phyloP scores from a whole-genome alignment of 2,797 vertebrate genomes.

The Sphenodon punctatus region DNA sequence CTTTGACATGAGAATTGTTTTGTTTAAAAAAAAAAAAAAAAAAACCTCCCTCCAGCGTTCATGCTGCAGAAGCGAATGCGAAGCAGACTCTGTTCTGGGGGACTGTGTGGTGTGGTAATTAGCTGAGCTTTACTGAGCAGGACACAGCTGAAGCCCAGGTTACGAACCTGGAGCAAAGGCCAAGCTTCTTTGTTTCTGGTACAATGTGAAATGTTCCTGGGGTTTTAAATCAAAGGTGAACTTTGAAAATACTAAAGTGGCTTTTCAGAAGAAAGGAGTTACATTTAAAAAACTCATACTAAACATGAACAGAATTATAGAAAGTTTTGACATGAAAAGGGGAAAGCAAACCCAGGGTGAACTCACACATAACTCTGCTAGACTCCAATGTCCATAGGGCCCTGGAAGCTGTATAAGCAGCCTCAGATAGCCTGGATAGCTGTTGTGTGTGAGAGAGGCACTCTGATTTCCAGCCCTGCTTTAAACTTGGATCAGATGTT shows the following conservation, averaged over 20 bases:
- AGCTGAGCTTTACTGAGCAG: neutral
- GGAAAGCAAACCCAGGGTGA: too few relatives aligned
- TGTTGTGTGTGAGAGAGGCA: too few relatives aligned
- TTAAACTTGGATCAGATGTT: too few relatives aligned
- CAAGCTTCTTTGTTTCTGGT: too few relatives aligned
- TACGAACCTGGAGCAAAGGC: too few relatives aligned
- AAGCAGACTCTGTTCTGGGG: neutral
- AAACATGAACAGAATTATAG: neutral
- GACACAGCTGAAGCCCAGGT: accelerated
- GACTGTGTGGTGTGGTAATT: neutral
- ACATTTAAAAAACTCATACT: neutral
- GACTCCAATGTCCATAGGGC: too few relatives aligned
- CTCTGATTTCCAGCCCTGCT: too few relatives aligned
- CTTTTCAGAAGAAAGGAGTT: neutral
- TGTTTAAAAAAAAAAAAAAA: too few relatives aligned
- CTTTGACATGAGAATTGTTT: neutral
- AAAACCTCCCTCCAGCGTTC: neutral
- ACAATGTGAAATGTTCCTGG: neutral
- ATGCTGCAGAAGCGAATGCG: neutral
- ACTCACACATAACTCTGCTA: too few relatives aligned
- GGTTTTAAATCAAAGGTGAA: neutral
- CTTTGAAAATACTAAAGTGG: neutral
- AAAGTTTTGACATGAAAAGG: too few relatives aligned
- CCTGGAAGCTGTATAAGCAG: too few relatives aligned
- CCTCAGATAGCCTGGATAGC: too few relatives aligned